phyloP scores from a whole-genome alignment of 2,113 vertebrate genomes.

The Tapirus terrestris region DNA sequence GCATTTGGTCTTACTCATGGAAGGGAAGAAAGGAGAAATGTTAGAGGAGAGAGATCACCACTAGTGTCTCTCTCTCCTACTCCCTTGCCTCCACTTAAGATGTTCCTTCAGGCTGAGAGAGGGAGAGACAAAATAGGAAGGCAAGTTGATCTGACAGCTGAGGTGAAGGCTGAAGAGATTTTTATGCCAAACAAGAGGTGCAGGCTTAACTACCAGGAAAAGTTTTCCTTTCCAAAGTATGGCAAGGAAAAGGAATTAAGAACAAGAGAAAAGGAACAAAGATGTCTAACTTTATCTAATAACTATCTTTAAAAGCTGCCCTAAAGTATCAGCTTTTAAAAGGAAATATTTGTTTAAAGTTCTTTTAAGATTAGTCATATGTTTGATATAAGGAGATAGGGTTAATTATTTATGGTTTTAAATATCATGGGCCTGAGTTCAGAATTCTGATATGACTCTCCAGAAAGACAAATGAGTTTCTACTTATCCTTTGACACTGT shows the following conservation, averaged over 20 bases:
- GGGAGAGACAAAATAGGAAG: not conserved
- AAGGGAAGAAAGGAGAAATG: conserved; percentile 28
- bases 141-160: not conserved
- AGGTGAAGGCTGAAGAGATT: not conserved
- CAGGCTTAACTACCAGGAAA: not conserved
- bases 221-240: not conserved
- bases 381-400: conserved; percentile 23
- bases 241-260: not conserved
- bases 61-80: not conserved
- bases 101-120: not conserved
- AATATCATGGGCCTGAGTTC: conserved; percentile 7
- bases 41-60: not conserved
- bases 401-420: conserved; percentile 37
- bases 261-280: conserved; percentile 4
- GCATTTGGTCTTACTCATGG: not conserved
- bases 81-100: not conserved
- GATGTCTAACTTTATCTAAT: not conserved
- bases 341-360: not conserved
- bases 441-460: conserved; percentile 10
- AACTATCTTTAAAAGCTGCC: not conserved
- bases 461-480: not conserved
- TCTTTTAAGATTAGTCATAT: conserved; percentile 20
- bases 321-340: conserved; percentile 36
- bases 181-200: not conserved
- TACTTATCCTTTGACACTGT: not conserved